Base-by-base conservation (phyloP, 2,888 invertebrate genomes). In the Xestobium rufovillosum region DNA sequence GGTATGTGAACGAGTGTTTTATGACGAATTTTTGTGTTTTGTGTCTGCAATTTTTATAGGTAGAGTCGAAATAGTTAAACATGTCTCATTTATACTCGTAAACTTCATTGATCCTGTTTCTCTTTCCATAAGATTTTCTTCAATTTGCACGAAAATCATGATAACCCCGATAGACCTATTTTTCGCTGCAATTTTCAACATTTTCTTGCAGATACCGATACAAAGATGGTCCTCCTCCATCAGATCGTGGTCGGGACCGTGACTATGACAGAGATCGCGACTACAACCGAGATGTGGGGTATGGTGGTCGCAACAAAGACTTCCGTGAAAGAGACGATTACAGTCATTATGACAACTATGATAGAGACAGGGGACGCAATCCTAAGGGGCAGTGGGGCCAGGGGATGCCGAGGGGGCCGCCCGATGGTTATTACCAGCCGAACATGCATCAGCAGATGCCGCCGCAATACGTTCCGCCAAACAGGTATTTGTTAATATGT, bases 141-240 rank as follows among this genome's bases (percentile, higher is more conserved):
- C n/a, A n/a, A n/a, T n/a, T n/a, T n/a, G n/a, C n/a, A n/a, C n/a
- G n/a, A n/a, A n/a, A n/a, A n/a, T n/a, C n/a, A n/a, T n/a, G n/a
- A n/a, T n/a, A n/a, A n/a, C n/a, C n/a, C n/a, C n/a, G n/a, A n/a
- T n/a, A n/a, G n/a, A n/a, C n/a, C n/a, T n/a, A n/a, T n/a, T n/a
- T n/a, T n/a, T n/a, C n/a, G n/a, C n/a, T n/a, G n/a, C n/a, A n/a
- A n/a, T n/a, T n/a, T n/a, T n/a, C n/a, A n/a, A n/a, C n/a, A n/a
- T n/a, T n/a, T n/a, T n/a, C n/a, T n/a, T n/a, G n/a, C n/a, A 56
- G 51, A 43, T 44, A 52, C 10, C 50, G 56, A 11, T 51, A 42
- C 39, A 46, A 47, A 36, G 48, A 48, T n/a, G 12, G 19, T 10
- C 42, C 31, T 29, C 39, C 42, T 8, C 27, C 38, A 27, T 38